phyloP scores from a whole-genome alignment of 92 coral and sea anemone species.

The Metridium senile region DNA sequence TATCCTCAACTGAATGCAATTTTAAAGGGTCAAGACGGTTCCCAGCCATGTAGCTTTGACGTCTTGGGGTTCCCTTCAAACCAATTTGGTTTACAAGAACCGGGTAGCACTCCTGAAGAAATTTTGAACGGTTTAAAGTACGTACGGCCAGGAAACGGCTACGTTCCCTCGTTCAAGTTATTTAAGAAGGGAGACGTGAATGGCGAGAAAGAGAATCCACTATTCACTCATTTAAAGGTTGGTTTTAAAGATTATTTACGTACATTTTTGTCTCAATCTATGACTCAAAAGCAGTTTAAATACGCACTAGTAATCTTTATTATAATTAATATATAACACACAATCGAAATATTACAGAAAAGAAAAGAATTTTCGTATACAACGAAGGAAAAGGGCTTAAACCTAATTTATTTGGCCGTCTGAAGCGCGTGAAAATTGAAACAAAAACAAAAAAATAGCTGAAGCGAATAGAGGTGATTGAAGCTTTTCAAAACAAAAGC shows the following conservation, averaged over 20 bases:
- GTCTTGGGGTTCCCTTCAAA: constrained; percentile 79
- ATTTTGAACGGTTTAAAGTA: constrained; percentile 73
- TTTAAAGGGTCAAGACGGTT: constrained; percentile 15
- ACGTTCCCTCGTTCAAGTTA: constrained; percentile 62
- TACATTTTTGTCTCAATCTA: background rate
- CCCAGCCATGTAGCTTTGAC: constrained; percentile 47
- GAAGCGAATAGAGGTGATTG: no score
- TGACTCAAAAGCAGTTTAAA: background rate
- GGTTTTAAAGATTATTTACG: background rate
- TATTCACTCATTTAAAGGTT: constrained; percentile 84
- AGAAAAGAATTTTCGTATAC: no score
- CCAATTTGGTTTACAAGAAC: constrained; percentile 81
- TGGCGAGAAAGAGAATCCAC: constrained; percentile 65
- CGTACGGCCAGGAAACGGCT: constrained; percentile 82
- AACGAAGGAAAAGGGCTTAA: no score
- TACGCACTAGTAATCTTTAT: no score
- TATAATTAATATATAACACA: no score
- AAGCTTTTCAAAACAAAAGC: no score
- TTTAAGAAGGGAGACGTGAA: constrained; percentile 76
- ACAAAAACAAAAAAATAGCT: no score
- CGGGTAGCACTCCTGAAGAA: constrained; percentile 70
- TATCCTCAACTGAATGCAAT: constrained; percentile 81
- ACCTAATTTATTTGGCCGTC: no score
- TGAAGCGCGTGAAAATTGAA: no score
- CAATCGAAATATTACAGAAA: no score